phyloP scores from a whole-genome alignment of 2,113 vertebrate genomes.

The Psettodes erumei region DNA sequence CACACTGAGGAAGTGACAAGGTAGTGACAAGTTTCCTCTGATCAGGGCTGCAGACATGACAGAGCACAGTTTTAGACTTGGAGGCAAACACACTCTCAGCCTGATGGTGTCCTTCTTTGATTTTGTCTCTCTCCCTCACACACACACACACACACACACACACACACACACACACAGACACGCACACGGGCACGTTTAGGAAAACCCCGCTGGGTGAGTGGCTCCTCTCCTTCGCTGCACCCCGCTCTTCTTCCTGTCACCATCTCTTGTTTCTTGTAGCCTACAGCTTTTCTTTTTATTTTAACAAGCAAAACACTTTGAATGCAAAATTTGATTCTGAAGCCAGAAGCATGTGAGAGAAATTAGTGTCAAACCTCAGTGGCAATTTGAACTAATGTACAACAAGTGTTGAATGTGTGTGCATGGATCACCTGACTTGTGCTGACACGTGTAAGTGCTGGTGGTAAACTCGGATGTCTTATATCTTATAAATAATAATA shows the following conservation, averaged over 20 bases:
- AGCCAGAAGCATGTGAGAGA: background rate
- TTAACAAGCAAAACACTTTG: slow-evolving; percentile 17
- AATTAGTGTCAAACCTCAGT: slow-evolving; percentile 2
- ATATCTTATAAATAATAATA: no score
- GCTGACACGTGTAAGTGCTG: no score
- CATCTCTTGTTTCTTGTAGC: background rate
- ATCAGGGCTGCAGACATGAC: slow-evolving; percentile 58
- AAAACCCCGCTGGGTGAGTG: slow-evolving; percentile 19
- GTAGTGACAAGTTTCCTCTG: slow-evolving; percentile 62
- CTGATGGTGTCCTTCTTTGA: slow-evolving; percentile 44
- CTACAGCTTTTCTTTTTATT: slow-evolving; percentile 3
- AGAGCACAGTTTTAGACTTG: slow-evolving; percentile 38
- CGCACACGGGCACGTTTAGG: background rate
- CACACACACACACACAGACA: slow-evolving; percentile 16
- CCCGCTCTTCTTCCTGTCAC: slow-evolving; percentile 1
- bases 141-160: slow-evolving; percentile 15
- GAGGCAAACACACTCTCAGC: slow-evolving; percentile 35
- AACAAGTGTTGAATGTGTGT: background rate
- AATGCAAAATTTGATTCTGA: background rate
- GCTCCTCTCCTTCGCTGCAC: background rate
- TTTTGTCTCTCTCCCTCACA: slow-evolving; percentile 24
- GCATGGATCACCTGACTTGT: background rate
- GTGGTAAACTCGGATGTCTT: no score
- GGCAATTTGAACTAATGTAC: background rate
- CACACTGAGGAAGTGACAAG: slow-evolving; percentile 49